These are phyloP conservation scores for Pseudorhiza aurosa DNA, from an alignment of 30 jellyfish, hydroid and myxozoan genomes.

Conservation along the genomic window DNA sequence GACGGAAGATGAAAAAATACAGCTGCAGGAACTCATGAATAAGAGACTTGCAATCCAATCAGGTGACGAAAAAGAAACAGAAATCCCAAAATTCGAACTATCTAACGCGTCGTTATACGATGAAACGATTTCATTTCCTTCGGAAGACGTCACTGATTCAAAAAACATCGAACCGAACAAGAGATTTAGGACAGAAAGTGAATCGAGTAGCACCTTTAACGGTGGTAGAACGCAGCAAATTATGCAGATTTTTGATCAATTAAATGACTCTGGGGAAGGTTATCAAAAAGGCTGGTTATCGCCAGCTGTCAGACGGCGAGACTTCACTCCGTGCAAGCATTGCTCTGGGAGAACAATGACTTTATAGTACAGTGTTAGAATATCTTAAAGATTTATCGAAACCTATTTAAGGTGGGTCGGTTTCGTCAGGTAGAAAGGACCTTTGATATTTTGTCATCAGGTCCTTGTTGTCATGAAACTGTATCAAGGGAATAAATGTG, in stretches of 20 bases:
- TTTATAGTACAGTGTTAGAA: too few relatives aligned
- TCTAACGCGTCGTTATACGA: conserved; percentile 63
- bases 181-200: conserved; percentile 46
- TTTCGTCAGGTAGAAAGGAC: too few relatives aligned
- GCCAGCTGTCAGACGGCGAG: conserved; percentile 86
- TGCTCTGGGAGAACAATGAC: conserved; percentile 66
- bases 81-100: conserved; percentile 75
- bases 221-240: conserved; percentile 88
- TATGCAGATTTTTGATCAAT: conserved; percentile 90
- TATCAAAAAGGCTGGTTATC: conserved; percentile 97
- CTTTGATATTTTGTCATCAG: too few relatives aligned
- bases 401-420: too few relatives aligned
- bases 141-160: conserved; percentile 37
- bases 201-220: conserved; percentile 1
- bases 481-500: too few relatives aligned
- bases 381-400: too few relatives aligned
- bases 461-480: too few relatives aligned
- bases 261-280: conserved; percentile 95
- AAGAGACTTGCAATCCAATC: conserved; percentile 80
- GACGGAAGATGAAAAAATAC: conserved; percentile 72
- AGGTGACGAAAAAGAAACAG: conserved; percentile 73
- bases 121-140: conserved; percentile 46
- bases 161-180: conserved; percentile 1
- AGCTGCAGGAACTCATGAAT: conserved; percentile 87
- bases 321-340: conserved; percentile 85